Percentiles rank a stretch among this genome's conserved stretches.
phyloP scores from a whole-genome alignment of 2,113 vertebrate species.

The Dromaius novaehollandiae region DNA sequence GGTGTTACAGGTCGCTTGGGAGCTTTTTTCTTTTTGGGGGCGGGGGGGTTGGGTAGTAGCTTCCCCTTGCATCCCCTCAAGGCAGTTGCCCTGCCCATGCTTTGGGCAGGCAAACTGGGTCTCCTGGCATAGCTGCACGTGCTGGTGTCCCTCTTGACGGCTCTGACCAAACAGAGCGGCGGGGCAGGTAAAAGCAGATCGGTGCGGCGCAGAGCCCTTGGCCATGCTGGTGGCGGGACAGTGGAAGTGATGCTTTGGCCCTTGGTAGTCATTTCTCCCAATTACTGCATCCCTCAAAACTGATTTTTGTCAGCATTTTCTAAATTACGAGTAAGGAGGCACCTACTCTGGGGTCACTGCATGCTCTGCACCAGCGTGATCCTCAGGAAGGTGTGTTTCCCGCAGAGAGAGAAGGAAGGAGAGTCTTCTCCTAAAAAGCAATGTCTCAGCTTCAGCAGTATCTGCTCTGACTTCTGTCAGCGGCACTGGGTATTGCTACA shows the following conservation, averaged over 20 bases:
- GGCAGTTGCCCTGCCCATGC: rapidly evolving
- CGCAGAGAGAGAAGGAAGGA: background rate
- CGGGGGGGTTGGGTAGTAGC: background rate
- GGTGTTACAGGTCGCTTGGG: background rate
- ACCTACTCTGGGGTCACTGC: background rate
- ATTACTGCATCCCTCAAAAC: background rate
- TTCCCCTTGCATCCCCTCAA: rapidly evolving
- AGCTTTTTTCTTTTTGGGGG: background rate
- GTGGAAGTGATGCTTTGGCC: background rate
- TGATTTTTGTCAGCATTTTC: background rate
- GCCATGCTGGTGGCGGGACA: no score
- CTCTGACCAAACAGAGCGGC: no score
- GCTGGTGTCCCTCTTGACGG: background rate
- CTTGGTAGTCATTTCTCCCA: background rate
- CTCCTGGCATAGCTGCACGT: background rate
- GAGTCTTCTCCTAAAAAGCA: no score
- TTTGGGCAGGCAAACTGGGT: background rate
- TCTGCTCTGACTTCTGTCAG: background rate
- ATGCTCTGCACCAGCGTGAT: background rate
- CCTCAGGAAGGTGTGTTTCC: background rate
- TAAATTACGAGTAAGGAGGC: background rate
- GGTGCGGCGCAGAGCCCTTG: no score
- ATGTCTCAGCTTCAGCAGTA: background rate
- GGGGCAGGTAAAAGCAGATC: no score
- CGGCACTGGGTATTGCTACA: background rate